phyloP scores from a whole-genome alignment of 2,797 vertebrate genomes.

The Anisognathus igniventris region DNA sequence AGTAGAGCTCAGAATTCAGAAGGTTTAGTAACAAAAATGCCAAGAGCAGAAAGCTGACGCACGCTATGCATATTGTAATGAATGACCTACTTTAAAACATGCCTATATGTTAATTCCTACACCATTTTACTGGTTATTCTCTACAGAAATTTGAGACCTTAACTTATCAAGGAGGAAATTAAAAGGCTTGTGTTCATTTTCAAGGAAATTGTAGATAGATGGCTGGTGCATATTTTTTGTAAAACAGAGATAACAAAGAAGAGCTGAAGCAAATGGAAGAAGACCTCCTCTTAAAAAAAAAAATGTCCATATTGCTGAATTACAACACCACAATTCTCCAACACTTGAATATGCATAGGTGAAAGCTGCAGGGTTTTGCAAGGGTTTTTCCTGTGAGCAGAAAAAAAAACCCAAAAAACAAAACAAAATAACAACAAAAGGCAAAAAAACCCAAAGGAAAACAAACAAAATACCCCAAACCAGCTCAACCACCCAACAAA shows the following conservation, averaged over 20 bases:
- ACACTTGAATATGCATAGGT: not conserved
- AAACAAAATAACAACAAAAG: not conserved
- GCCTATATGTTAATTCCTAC: not conserved
- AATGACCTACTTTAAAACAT: constrained; percentile 27
- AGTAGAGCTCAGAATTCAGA: not conserved
- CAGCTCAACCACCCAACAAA: not conserved
- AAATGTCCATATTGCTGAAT: not conserved
- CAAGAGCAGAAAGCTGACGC: not conserved
- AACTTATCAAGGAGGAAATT: not conserved
- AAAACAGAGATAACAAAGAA: not conserved
- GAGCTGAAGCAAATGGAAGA: not conserved
- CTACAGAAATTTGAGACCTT: not conserved
- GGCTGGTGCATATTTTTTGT: not conserved
- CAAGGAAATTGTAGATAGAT: not conserved
- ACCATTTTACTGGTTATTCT: not conserved
- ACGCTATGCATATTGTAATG: not conserved
- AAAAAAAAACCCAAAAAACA: not conserved
- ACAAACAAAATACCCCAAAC: not conserved
- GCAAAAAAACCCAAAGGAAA: not conserved
- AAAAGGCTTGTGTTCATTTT: not conserved
- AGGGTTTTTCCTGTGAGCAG: not conserved
- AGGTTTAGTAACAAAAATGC: not conserved
- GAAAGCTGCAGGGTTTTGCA: not conserved
- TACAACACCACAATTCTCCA: not conserved
- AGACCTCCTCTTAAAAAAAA: not conserved